Evolutionary conservation across 2,113 vertebrate genomes (phyloP).

Genomic region (Tetrax tetrax): DNA sequence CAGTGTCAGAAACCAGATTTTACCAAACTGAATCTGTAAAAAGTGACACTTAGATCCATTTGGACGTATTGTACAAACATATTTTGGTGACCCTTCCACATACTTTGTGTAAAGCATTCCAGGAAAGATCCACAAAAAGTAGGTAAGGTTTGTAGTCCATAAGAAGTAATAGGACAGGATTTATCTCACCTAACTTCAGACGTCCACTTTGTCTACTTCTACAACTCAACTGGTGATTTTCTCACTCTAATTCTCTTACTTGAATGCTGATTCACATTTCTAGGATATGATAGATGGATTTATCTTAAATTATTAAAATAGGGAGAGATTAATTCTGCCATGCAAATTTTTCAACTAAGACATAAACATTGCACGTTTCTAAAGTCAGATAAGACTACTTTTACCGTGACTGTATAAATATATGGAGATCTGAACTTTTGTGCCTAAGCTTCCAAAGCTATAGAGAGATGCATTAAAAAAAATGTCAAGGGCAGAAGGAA

Average conservation of each 20-base stretch:
- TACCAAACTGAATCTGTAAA: background rate
- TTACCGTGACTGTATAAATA: background rate
- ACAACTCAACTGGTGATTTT: background rate
- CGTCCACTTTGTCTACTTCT: background rate
- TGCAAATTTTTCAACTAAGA: background rate
- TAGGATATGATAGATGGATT: background rate
- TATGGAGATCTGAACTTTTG: background rate
- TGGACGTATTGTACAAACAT: background rate
- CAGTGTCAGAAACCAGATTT: background rate
- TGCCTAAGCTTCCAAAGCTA: background rate
- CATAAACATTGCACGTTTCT: background rate
- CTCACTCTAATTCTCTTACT: background rate
- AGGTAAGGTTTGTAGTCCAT: fast-evolving
- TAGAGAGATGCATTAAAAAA: background rate
- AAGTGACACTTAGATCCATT: background rate
- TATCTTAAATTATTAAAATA: background rate
- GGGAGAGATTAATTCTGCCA: background rate
- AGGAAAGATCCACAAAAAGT: background rate
- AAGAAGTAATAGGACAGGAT: background rate
- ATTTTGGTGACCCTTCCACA: background rate
- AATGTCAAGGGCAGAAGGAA: background rate
- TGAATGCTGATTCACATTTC: background rate
- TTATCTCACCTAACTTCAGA: background rate
- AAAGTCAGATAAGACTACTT: background rate
- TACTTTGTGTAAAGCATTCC: background rate